A percentile compares a stretch with the other conserved stretches of the same genome.
Evolutionary conservation across 2,113 vertebrate genomes (phyloP).

Genomic region (Mixornis gularis): DNA sequence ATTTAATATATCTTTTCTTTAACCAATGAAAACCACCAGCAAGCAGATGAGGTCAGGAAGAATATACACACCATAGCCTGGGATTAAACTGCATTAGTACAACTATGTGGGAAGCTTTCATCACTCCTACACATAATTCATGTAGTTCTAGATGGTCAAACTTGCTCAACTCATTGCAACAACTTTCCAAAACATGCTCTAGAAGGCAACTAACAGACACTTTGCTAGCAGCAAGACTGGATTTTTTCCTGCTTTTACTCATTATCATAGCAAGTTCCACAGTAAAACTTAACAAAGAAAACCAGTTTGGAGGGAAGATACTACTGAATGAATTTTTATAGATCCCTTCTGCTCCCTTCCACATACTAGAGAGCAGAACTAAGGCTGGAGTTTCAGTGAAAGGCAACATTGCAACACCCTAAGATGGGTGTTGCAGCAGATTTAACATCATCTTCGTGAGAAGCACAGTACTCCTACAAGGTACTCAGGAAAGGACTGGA

Average conservation of each 20-base stretch:
- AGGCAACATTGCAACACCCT: background rate
- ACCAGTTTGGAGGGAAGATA: background rate
- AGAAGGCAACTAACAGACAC: background rate
- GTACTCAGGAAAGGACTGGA: background rate
- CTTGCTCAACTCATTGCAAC: background rate
- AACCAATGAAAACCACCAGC: background rate
- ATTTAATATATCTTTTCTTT: background rate
- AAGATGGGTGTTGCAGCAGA: background rate
- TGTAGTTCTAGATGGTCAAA: background rate
- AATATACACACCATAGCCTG: background rate
- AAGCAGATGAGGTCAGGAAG: background rate
- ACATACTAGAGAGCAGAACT: background rate
- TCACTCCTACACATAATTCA: background rate
- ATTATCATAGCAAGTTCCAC: constrained; percentile 8
- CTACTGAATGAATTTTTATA: background rate
- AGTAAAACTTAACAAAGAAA: background rate
- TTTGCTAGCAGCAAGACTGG: background rate
- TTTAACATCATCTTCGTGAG: background rate
- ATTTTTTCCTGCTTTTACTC: background rate
- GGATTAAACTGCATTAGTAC: background rate
- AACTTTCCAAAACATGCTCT: background rate
- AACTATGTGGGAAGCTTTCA: background rate
- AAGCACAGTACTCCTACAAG: background rate
- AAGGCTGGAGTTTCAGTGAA: background rate
- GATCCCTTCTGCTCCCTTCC: background rate